Conservation (phyloP, 2,113 vertebrate genomes). For the Varanus salvator region DNA sequence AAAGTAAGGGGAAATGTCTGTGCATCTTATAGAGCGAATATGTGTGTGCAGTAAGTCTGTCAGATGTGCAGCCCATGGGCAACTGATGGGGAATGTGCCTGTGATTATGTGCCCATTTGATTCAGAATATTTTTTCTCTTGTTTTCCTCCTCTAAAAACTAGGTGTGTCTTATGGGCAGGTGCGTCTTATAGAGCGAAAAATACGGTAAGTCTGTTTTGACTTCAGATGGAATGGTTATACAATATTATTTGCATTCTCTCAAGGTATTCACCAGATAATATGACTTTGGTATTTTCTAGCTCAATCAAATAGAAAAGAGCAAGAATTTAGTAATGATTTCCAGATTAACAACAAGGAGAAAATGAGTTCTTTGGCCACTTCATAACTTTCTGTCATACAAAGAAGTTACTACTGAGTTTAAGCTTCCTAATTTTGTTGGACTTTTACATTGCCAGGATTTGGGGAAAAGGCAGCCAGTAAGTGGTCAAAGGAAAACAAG, state of each 20-base stretch:
- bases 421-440: slow-evolving; percentile 22
- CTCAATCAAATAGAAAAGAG: background rate
- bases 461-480: slow-evolving; percentile 28
- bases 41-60: too few relatives aligned
- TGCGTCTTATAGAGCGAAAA: too few relatives aligned
- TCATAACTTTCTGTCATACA: background rate
- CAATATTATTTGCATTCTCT: background rate
- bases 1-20: too few relatives aligned
- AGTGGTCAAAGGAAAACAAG: slow-evolving; percentile 27
- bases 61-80: too few relatives aligned
- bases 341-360: slow-evolving; percentile 11
- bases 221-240: background rate
- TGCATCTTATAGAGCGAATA: too few relatives aligned
- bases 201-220: background rate
- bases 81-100: too few relatives aligned
- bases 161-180: too few relatives aligned
- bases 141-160: too few relatives aligned
- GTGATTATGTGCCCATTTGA: too few relatives aligned
- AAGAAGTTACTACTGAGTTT: slow-evolving; percentile 23
- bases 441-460: slow-evolving; percentile 21
- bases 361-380: slow-evolving; percentile 1
- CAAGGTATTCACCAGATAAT: background rate
- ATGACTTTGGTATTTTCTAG: background rate
- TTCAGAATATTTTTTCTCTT: too few relatives aligned
- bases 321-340: background rate